Evolutionary conservation across 2,113 vertebrate genomes (phyloP).

Genomic region (Xyliphius kryptos): DNA sequence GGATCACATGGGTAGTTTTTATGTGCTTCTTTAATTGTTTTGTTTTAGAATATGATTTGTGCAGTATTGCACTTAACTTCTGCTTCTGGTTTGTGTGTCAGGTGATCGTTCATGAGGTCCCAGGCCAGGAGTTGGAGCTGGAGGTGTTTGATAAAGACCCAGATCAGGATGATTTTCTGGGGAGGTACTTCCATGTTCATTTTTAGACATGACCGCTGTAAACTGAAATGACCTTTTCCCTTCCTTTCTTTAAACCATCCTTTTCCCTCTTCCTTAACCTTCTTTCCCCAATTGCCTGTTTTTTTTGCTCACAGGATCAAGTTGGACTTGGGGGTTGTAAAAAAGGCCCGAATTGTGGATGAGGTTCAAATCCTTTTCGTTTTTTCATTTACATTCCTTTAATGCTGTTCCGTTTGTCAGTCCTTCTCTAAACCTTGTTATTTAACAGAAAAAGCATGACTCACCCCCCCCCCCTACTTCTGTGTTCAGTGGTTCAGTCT

Average conservation of each 20-base stretch:
- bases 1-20: constrained; percentile 15
- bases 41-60: background rate
- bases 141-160: constrained; percentile 93
- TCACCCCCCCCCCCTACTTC: background rate
- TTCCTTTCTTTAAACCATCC: background rate
- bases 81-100: constrained; percentile 50
- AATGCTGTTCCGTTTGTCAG: background rate
- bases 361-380: constrained; percentile 58
- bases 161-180: constrained; percentile 91
- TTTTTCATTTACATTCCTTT: background rate
- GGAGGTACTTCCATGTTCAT: constrained; percentile 66
- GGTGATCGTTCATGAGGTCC: constrained; percentile 91
- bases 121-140: constrained; percentile 90
- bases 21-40: background rate
- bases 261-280: background rate
- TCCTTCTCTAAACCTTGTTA: background rate
- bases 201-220: background rate
- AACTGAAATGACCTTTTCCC: background rate
- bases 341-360: constrained; percentile 74
- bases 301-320: constrained; percentile 68
- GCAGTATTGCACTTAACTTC: background rate
- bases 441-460: constrained; percentile 1
- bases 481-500: background rate
- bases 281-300: constrained; percentile 2
- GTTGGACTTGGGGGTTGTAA: constrained; percentile 81